phyloP scores from a whole-genome alignment of 2,797 vertebrate genomes.

The Bradypus variegatus region DNA sequence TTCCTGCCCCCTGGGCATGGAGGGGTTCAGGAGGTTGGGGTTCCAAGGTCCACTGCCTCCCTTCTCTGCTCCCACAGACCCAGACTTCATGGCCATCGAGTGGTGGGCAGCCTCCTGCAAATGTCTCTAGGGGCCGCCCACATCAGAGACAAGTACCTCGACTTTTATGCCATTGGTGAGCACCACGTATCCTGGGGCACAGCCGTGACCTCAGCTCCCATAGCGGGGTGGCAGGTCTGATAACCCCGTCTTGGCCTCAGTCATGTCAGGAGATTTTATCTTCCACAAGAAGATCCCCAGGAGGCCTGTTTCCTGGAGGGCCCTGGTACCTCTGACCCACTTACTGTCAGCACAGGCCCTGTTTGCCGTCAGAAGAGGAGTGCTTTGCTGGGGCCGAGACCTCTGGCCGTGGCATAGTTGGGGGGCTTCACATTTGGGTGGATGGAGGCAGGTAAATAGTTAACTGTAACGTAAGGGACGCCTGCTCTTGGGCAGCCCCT shows the following conservation, averaged over 20 bases:
- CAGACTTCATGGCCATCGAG: neutral
- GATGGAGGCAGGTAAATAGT: neutral
- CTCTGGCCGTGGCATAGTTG: neutral
- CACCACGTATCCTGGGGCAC: no score
- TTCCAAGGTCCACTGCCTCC: fast-evolving
- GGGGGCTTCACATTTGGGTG: neutral
- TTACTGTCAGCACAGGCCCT: neutral
- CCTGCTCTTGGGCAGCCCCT: neutral
- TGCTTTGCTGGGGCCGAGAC: neutral
- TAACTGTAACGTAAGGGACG: neutral
- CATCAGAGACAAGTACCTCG: constrained; percentile 44
- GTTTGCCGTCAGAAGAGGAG: neutral
- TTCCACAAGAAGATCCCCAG: neutral
- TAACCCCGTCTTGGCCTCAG: neutral
- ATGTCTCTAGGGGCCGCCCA: constrained; percentile 32
- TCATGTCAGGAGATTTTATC: neutral
- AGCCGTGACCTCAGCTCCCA: neutral
- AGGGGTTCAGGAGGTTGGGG: neutral
- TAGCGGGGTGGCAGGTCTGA: neutral
- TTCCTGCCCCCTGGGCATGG: neutral
- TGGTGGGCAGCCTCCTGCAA: constrained; percentile 39
- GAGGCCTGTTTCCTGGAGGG: neutral
- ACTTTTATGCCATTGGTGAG: constrained; percentile 61
- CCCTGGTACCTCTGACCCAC: neutral
- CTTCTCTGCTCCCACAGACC: neutral